Evolutionary conservation across 2,113 vertebrate species (phyloP), one percentile per base, ranked within the genome.

Genomic region (Neogobius melanostomus): DNA sequence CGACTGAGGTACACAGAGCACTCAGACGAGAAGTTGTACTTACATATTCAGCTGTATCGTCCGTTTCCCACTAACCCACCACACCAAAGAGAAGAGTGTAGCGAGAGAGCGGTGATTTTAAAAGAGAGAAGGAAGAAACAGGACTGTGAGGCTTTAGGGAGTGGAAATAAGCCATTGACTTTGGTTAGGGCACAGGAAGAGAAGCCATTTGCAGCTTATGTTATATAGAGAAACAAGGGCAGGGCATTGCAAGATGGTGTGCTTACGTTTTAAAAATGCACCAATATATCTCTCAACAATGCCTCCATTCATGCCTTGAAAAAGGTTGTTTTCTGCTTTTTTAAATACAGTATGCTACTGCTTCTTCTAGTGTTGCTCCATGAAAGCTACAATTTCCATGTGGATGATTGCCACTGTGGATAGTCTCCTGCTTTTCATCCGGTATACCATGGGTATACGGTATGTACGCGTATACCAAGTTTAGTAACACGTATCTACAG

Each of bases 41-140:
- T 90, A 99, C 98, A 56, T 99, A 99, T 94, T 99, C 97, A 65
- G 97, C 96, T 59, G 95, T 98, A 91, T 98, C 95, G 90, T 99
- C 98, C 88, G 87, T 98, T 95, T 98, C 98, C 97, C 96, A 99
- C 98, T 99, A 95, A 92, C 90, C 87, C 92, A 86, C 86, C 36
- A 85, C 87, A 69, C 83, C 85, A 89, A 88, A 85, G 88, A 92
- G 91, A 92, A 92, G 93, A 91, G 91, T 71, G 87, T 65, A 80
- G 83, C 88, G 88, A 82, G 82, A 88, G 69, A 85, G 85, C 68
- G 68, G 73, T 69, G 75, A 90, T 84, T 91, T 83, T 84, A 60
- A 28, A 70, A 72, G 46, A 77, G 60, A 76, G 67, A 78, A 83
- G 87, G 91, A 86, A 88, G 77, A 83, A 85, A 94, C 72, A 87